Evolutionary conservation across 2,797 vertebrate genomes (phyloP), one percentile per base, ranked within the genome.

Genomic region (Siniperca undulata): DNA sequence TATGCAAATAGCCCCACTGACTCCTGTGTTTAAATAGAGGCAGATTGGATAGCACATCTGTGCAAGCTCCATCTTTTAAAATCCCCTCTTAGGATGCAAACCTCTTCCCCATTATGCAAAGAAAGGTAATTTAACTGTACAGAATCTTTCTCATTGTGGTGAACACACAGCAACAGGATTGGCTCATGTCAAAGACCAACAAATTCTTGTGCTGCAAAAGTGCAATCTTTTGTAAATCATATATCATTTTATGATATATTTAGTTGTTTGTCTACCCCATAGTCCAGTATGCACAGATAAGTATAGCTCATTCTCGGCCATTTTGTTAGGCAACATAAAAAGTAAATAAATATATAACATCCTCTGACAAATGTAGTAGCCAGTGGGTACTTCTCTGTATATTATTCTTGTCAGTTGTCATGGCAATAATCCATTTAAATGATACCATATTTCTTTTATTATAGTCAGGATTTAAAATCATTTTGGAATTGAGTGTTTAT

Each of bases 31-130:
- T 87, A 72, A 88, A 82, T 61, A 78, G 84, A 88, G 75, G 71
- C 76, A 86, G 83, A 92, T 93, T 89, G 69, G 84, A 91, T 88
- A 87, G 80, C 76, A 74, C 88, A 85, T 89, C 82, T 87, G 88
- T 82, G 83, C 60, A 65, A 73, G 76, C 81, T 84, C 50, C 66
- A 36, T 86, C 68, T 78, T 82, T 84, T 62, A 66, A 83, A 88
- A 88, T 73, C 83, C 84, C 58, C 80, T 88, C 70, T 85, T 78
- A 84, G 83, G 75, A 91, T 90, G 78, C 84, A 87, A 74, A 81
- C 53, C 61, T 1, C 77, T 55, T 77, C 50, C 22, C 48, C 7
- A 60, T 81, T 82, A 83, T 86, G 82, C 78, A 88, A 71, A 91
- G 65, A 82, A 84, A 81, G 46, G 53, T 85, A 8, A 82, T 89